Evolutionary conservation across 2,113 vertebrate genomes (phyloP).

Genomic region (Romanogobio albipinnatus): DNA sequence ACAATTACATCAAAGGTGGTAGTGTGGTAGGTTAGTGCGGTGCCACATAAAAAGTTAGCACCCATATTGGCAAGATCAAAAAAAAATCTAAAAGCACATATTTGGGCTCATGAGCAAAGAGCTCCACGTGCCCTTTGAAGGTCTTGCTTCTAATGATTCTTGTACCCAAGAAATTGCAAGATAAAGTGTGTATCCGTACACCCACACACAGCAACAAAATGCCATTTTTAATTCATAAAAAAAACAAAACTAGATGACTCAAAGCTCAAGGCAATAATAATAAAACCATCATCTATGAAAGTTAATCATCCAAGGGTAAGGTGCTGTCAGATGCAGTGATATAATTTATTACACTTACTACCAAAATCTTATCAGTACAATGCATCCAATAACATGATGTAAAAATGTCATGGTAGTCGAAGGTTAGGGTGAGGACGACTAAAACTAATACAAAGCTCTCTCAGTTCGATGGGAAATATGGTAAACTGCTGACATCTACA

Average conservation of each 20-base stretch:
- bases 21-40: not conserved
- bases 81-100: not conserved
- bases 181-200: not conserved
- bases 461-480: not conserved
- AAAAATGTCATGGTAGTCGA: not conserved
- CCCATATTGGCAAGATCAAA: not conserved
- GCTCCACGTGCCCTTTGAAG: not conserved
- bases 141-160: not conserved
- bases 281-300: not conserved
- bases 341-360: constrained; percentile 10
- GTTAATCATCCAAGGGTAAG: constrained; percentile 10
- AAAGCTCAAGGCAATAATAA: not conserved
- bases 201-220: too few relatives aligned
- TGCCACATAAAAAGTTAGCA: not conserved
- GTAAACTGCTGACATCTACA: not conserved
- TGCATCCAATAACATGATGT: not conserved
- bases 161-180: not conserved
- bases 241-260: not conserved
- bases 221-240: not conserved
- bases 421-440: not conserved
- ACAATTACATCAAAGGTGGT: not conserved
- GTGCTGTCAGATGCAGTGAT: not conserved
- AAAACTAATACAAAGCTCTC: too few relatives aligned
- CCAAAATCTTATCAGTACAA: not conserved
- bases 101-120: not conserved